Evolutionary conservation across 2,888 invertebrate species (phyloP).

Genomic region (Stictocephala bisonia): DNA sequence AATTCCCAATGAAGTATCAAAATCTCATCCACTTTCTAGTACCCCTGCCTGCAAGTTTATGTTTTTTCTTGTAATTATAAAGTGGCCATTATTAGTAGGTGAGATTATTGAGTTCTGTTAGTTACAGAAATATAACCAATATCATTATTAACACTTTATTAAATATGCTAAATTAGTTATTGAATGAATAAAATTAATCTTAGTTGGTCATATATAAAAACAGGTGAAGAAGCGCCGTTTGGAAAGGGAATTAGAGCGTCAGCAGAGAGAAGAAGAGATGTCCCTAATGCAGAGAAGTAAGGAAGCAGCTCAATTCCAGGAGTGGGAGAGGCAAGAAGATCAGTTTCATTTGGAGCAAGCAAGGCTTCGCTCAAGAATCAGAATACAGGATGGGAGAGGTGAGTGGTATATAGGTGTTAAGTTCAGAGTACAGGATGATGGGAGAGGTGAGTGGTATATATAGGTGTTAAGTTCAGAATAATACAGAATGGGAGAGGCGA

Average conservation of each 20-base stretch:
- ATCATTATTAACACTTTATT: not conserved
- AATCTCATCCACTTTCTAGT: no score
- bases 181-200: no score
- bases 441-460: no score
- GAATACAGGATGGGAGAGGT: conserved; percentile 94
- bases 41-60: no score
- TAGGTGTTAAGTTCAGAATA: no score
- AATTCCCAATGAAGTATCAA: no score
- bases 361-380: conserved; percentile 89
- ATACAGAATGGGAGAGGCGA: no score
- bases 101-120: no score
- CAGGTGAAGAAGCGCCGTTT: conserved; percentile 88
- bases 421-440: no score
- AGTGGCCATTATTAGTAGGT: no score
- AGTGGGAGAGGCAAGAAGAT: conserved; percentile 97
- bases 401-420: conserved; percentile 5
- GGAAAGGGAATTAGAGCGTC: conserved; percentile 89
- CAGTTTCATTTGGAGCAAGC: conserved; percentile 98
- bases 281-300: conserved; percentile 87
- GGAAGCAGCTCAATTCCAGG: conserved; percentile 90
- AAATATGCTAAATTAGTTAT: not conserved
- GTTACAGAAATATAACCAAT: not conserved
- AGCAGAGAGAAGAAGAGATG: conserved; percentile 84
- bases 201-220: no score
- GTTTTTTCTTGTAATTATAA: no score